These are phyloP conservation scores for Hybos culiciformis DNA, from an alignment of 2,888 invertebrate genomes.

Conservation along the genomic window DNA sequence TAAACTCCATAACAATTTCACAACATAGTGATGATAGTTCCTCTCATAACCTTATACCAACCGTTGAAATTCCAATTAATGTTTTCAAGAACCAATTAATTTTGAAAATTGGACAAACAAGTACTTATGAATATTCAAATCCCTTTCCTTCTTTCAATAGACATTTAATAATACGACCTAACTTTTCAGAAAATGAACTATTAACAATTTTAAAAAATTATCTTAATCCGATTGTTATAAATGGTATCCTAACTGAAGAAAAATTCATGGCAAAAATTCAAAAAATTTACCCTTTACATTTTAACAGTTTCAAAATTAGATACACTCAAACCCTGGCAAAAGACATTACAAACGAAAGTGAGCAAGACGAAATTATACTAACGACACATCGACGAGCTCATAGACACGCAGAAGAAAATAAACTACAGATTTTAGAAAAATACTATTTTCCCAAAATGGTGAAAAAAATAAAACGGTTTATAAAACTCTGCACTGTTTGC, in stretches of 20 bases:
- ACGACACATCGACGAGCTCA: constrained; percentile 7
- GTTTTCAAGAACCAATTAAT: constrained; percentile 1
- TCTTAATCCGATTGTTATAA: not conserved
- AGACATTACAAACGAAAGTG: too few species aligned
- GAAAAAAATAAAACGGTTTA: not conserved
- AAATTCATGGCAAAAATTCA: too few species aligned
- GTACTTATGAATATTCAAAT: too few species aligned
- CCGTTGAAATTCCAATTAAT: not conserved
- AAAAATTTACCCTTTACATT: too few species aligned
- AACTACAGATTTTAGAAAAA: constrained; percentile 10
- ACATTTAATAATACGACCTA: too few species aligned
- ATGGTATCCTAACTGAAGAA: not conserved
- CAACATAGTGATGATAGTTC: constrained; percentile 4
- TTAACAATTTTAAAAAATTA: too few species aligned
- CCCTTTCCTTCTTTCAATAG: too few species aligned
- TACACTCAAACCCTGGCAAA: too few species aligned
- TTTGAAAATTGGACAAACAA: too few species aligned
- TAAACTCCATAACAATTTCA: not conserved
- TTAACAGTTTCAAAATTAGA: too few species aligned
- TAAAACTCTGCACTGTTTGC: not conserved
- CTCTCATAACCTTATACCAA: constrained; percentile 1
- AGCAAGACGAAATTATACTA: constrained; percentile 6
- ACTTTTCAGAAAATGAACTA: too few species aligned
- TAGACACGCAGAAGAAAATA: constrained; percentile 10
- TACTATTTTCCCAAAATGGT: constrained; percentile 10